Evolutionary conservation across 2,888 invertebrate species (phyloP).

Genomic region (Drosophila rellima): DNA sequence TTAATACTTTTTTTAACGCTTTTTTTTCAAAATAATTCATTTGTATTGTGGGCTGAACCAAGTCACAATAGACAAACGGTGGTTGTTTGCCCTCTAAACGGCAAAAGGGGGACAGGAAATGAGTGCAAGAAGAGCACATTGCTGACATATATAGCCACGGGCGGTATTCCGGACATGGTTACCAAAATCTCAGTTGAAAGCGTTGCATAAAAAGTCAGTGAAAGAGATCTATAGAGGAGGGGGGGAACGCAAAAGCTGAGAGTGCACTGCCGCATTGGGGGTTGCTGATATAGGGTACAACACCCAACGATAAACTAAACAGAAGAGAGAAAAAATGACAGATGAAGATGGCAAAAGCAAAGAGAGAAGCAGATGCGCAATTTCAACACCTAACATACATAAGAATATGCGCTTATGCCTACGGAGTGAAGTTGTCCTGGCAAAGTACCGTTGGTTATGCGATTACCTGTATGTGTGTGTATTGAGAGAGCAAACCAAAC

Average conservation of each 20-base stretch:
- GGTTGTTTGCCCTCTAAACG: conserved; percentile 37
- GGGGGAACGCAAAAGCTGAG: conserved; percentile 6
- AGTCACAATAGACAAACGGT: conserved; percentile 33
- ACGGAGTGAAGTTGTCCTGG: conserved; percentile 39
- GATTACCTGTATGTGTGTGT: not conserved
- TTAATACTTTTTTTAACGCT: not conserved
- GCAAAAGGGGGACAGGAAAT: conserved; percentile 11
- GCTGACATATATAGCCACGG: conserved; percentile 68
- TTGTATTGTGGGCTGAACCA: conserved; percentile 28
- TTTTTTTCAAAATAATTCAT: not conserved
- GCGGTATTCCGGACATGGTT: conserved; percentile 63
- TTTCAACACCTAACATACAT: conserved; percentile 19
- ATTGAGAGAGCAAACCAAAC: conserved; percentile 52
- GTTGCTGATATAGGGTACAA: conserved; percentile 15
- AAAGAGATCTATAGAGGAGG: conserved; percentile 18
- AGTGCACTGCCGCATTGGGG: conserved; percentile 9
- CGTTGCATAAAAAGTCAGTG: not conserved
- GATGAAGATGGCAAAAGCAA: conserved; percentile 29
- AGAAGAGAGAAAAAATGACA: conserved; percentile 35
- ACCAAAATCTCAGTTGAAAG: conserved; percentile 58
- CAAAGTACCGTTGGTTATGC: conserved; percentile 42
- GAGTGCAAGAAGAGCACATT: conserved; percentile 19
- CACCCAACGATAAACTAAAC: conserved; percentile 16
- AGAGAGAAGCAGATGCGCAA: conserved; percentile 47
- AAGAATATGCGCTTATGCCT: not conserved